Base-by-base conservation (phyloP, 2,888 invertebrate species). In the Eupithecia tripunctaria region DNA sequence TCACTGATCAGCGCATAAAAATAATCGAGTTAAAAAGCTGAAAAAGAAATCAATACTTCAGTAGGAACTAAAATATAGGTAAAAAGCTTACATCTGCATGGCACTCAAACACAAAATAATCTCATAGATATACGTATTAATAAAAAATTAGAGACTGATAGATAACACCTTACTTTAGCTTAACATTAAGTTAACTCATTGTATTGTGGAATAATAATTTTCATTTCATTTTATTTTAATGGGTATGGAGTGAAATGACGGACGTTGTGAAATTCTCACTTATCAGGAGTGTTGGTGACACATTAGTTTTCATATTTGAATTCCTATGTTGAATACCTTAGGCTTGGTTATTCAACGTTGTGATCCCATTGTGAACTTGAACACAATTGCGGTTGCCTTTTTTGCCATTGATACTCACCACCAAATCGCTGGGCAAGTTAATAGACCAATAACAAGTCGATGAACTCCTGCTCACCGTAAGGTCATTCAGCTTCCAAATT, bases 401-500 rank as follows among this genome's bases (percentile, higher is more conserved):
- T 66, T 66, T 29, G 41, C n/a, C 65, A 29, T 47, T 66, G 66
- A 64, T 64, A 38, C 38, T 64, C 21, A 41, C 41, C 21, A 43
- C 41, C 8, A 43, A 43, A 60, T 43, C 60, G 62, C 14, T 60
- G 62, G 21, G 21, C 67, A 69, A 69, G 67, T 63, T 70, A 70
- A 62, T 68, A 67, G 63, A 64, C 60, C 60, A 68, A 72, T 67
- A 72, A 85, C 82, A 86, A 76, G 91, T 90, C 89, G 80, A 82
- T 80, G 89, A 88, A 86, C 90, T 81, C 68, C 29, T 43, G 79
- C 84, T 80, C 85, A 79, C 81, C 84, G 84, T 92, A 91, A 90
- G 91, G 90, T 88, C 90, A 88, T 90, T 91, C 88, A 84, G 85
- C 82, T 88, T 85, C 83, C 84, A 85, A 82, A 82, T 86, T 85